These are phyloP conservation scores for Petrocephalus sullivani DNA, from an alignment of 2,797 vertebrate genomes.

Conservation along the genomic window DNA sequence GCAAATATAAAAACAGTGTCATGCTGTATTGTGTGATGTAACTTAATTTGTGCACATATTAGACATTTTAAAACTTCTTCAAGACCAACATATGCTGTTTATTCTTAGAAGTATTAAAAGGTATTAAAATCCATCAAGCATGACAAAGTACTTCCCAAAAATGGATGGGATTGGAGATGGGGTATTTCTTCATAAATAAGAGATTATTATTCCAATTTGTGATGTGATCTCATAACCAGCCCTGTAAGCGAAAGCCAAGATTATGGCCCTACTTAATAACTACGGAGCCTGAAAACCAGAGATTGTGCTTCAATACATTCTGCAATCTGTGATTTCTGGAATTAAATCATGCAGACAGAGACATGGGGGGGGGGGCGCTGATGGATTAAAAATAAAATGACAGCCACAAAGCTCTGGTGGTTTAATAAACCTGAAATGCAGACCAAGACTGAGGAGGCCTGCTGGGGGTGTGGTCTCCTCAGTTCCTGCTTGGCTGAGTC, in stretches of 20 bases:
- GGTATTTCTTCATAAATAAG: background rate
- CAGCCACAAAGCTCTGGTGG: background rate
- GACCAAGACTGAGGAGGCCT: background rate
- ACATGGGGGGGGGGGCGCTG: background rate
- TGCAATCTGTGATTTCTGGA: background rate
- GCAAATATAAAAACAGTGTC: background rate
- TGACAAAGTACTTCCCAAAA: background rate
- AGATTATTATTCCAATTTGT: slow-evolving; percentile 8
- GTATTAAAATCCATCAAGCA: background rate
- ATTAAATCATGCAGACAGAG: background rate
- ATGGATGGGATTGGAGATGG: background rate
- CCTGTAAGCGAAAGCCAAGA: background rate
- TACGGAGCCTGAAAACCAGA: background rate
- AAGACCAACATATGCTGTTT: background rate
- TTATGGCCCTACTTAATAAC: background rate
- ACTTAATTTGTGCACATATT: background rate
- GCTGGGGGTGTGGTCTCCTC: background rate
- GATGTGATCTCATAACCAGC: background rate
- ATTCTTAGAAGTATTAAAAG: background rate
- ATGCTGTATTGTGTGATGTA: background rate
- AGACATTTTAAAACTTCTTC: background rate
- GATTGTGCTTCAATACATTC: background rate
- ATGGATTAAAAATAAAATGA: background rate
- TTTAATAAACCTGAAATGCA: background rate
- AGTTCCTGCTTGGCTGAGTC: background rate